Evolutionary conservation across 2,113 vertebrate species (phyloP).

Genomic region (Aramus guarauna): DNA sequence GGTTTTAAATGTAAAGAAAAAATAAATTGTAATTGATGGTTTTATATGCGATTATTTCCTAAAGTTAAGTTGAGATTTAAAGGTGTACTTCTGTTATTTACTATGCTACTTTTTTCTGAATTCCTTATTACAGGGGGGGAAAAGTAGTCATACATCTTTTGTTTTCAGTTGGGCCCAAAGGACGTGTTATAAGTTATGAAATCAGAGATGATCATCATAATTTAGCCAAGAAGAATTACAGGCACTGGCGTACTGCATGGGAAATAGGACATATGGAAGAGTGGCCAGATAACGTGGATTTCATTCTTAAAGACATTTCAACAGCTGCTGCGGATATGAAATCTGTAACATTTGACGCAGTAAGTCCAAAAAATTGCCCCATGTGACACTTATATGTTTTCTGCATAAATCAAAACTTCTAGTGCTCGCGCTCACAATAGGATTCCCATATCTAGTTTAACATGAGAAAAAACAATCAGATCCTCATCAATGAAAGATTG

Average conservation of each 20-base stretch:
- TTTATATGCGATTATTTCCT: background rate
- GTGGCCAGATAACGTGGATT: conserved; percentile 89
- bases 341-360: conserved; percentile 79
- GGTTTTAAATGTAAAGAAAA: background rate
- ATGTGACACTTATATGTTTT: background rate
- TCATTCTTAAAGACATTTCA: conserved; percentile 80
- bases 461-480: background rate
- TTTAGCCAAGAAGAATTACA: conserved; percentile 82
- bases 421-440: background rate
- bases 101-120: background rate
- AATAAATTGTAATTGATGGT: background rate
- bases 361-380: conserved; percentile 60
- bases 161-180: conserved; percentile 81
- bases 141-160: background rate
- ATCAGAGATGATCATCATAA: conserved; percentile 83
- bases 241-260: conserved; percentile 84
- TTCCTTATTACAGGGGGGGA: background rate
- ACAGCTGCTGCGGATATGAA: conserved; percentile 73
- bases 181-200: conserved; percentile 86
- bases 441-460: background rate
- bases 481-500: background rate
- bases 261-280: conserved; percentile 68
- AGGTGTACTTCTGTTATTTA: background rate
- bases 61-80: background rate
- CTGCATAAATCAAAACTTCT: background rate